Percentiles rank a stretch among this genome's conserved stretches.
These are phyloP conservation scores for Diorhabda carinulata DNA, from an alignment of 1,140 invertebrate species.

Conservation along the genomic window DNA sequence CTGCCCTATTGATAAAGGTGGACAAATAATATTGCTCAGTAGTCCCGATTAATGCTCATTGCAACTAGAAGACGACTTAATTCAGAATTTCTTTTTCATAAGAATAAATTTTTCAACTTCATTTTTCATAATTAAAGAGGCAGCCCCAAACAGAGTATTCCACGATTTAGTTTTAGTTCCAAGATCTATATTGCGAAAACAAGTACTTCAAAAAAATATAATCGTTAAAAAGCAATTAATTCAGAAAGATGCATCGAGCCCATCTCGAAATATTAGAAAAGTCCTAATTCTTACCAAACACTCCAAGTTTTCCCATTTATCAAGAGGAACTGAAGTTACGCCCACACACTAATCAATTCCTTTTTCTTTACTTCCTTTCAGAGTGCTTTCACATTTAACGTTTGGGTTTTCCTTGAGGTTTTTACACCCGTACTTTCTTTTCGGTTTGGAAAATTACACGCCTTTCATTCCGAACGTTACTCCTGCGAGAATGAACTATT, in stretches of 20 bases:
- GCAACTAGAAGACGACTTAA: too few species aligned
- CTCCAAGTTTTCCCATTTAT: slow-evolving; percentile 2
- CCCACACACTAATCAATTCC: slow-evolving; percentile 21
- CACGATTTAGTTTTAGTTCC: too few species aligned
- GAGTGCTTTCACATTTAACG: slow-evolving; percentile 5
- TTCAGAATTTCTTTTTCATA: too few species aligned
- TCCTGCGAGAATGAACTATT: background rate
- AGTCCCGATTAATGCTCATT: too few species aligned
- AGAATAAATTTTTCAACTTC: too few species aligned
- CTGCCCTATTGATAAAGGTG: too few species aligned
- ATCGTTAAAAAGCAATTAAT: background rate
- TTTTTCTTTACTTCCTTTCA: slow-evolving; percentile 16
- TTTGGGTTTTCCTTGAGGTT: slow-evolving; percentile 6
- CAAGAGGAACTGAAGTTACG: slow-evolving; percentile 4
- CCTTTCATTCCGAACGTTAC: slow-evolving; percentile 3
- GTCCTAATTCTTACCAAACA: background rate
- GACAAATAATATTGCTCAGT: too few species aligned
- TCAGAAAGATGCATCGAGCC: background rate
- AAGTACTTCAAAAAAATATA: too few species aligned
- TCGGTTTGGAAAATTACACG: slow-evolving; percentile 8
- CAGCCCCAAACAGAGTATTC: too few species aligned
- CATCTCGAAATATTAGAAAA: background rate
- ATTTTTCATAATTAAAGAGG: too few species aligned
- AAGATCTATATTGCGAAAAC: too few species aligned
- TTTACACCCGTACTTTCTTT: background rate